Conservation (phyloP, 2,113 vertebrate species). For the Myxocyprinus asiaticus region DNA sequence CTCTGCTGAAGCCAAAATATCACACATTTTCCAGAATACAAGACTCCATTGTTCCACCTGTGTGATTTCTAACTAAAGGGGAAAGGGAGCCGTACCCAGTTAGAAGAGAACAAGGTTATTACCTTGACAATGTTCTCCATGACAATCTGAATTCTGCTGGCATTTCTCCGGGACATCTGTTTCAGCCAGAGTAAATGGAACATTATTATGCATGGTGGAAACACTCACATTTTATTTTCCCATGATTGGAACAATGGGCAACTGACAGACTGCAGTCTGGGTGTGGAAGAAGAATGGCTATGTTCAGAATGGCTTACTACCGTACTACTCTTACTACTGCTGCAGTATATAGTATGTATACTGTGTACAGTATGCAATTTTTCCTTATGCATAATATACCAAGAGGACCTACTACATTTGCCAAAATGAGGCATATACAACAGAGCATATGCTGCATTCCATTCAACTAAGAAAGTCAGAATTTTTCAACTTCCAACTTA, state of each 20-base stretch:
- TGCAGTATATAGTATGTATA: no score
- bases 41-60: constrained; percentile 18
- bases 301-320: no score
- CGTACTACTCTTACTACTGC: no score
- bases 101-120: constrained; percentile 44
- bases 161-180: constrained; percentile 44
- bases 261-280: constrained; percentile 25
- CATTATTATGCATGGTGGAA: constrained; percentile 39
- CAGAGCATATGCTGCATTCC: no score
- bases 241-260: constrained; percentile 30
- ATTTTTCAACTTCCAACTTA: no score
- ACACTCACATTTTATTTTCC: constrained; percentile 30
- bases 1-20: constrained; percentile 15
- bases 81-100: constrained; percentile 15
- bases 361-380: no score
- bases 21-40: constrained; percentile 27
- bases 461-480: no score
- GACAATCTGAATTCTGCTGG: constrained; percentile 46
- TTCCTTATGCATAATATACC: no score
- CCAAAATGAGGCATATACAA: no score
- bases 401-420: no score
- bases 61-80: constrained; percentile 22
- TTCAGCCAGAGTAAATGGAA: constrained; percentile 32
- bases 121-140: constrained; percentile 38
- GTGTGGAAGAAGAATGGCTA: neutral